These are phyloP conservation scores for Brachionus plicatilis DNA, from an alignment of 1,140 invertebrate species.

Conservation along the genomic window DNA sequence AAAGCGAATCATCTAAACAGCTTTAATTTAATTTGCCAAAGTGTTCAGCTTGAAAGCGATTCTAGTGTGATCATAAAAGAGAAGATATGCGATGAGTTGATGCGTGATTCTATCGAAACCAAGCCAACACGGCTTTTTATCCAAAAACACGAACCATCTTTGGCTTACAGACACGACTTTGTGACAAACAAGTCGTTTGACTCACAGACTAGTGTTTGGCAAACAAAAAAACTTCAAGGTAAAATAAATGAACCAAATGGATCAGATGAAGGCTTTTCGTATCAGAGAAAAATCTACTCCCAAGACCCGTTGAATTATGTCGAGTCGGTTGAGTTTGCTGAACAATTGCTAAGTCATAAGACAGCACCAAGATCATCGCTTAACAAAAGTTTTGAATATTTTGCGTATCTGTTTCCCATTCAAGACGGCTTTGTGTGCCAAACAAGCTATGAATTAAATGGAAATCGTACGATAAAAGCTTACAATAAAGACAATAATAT, in stretches of 20 bases:
- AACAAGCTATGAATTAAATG: not conserved
- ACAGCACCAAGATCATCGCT: not conserved
- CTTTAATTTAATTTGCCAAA: not conserved
- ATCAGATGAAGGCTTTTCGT: not conserved
- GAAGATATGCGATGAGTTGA: not conserved
- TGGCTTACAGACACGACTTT: not conserved
- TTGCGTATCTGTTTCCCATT: not conserved
- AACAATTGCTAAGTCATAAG: not conserved
- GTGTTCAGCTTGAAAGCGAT: not conserved
- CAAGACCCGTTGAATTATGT: slow-evolving; percentile 5
- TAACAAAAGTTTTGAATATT: slow-evolving; percentile 18
- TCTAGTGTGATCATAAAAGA: not conserved
- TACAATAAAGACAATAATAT: not conserved
- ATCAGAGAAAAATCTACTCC: not conserved
- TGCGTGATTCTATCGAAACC: not conserved
- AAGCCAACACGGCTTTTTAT: not conserved
- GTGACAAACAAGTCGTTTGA: not conserved
- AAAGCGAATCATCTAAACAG: not conserved
- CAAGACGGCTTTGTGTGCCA: not conserved
- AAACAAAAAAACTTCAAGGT: not conserved
- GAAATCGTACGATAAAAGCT: not conserved
- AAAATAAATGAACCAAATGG: not conserved
- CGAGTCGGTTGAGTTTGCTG: not conserved
- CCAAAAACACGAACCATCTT: not conserved
- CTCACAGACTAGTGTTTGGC: not conserved